Evolutionary conservation across 1,140 invertebrate genomes (phyloP), one percentile per base, ranked within the genome.

Genomic region (Drosophila ercepeae): DNA sequence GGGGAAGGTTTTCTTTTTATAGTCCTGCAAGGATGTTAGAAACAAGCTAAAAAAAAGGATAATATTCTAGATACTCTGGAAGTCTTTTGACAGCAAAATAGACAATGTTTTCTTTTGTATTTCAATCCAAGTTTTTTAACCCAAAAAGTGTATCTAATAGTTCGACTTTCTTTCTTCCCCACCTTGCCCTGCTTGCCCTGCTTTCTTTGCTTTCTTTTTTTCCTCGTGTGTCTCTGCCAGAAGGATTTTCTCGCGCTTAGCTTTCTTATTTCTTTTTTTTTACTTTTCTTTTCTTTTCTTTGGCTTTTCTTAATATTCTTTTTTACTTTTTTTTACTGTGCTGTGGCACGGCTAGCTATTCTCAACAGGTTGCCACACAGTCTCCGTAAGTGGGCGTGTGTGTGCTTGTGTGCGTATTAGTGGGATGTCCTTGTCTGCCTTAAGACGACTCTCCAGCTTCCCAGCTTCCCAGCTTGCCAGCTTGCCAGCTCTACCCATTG

Each of bases 161-260:
- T 11, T 11, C 29, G 29, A 32, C 29, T 32, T 32, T 3, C 9
- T 32, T 9, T 32, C 9, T 11, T n/a, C 9, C n/a, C n/a, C n/a
- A n/a, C n/a, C n/a, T n/a, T n/a, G n/a, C n/a, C n/a, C n/a, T n/a
- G n/a, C n/a, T n/a, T n/a, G n/a, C n/a, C n/a, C n/a, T n/a, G 14
- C 16, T 18, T 7, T 7, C 8, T n/a, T 4, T 14, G 16, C 8
- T 42, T 16, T 14, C 16, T 42, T 42, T 19, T 19, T 19, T n/a
- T 34, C 13, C 21, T 8, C 4, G 32, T 50, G 46, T 50, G 46
- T 32, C 63, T 45, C 60, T 53, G 45, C 46, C 57, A 63, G 72
- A 74, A 73, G 60, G 67, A 82, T 81, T 82, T 82, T 73, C 68
- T 64, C 71, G 57, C 75, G 67, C 50, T 83, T 63, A 70, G 81